Conservation (phyloP, 2,113 vertebrate species). For the Tilapia sparmanii region DNA sequence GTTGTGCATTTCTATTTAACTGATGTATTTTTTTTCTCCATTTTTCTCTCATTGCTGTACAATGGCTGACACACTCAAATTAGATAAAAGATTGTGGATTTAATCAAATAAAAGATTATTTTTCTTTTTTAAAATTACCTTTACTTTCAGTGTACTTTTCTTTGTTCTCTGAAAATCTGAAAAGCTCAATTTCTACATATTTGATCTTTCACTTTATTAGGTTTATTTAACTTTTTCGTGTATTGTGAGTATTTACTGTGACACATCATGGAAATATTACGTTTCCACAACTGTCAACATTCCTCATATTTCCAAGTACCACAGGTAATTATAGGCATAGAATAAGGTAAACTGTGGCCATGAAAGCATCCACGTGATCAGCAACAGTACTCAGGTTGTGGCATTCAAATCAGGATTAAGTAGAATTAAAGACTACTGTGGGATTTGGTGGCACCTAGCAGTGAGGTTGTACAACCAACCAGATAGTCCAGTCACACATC, state of each 20-base stretch:
- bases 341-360: not conserved
- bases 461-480: not conserved
- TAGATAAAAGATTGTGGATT: rapidly evolving
- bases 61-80: not conserved
- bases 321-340: not conserved
- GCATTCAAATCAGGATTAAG: not conserved
- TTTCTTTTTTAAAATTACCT: not conserved
- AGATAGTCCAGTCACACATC: not conserved
- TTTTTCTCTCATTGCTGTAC: not conserved
- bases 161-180: not conserved
- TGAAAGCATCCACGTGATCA: not conserved
- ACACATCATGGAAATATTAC: not conserved
- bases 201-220: not conserved
- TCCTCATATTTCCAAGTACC: not conserved
- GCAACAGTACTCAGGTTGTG: not conserved
- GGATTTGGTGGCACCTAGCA: not conserved
- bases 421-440: not conserved
- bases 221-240: not conserved
- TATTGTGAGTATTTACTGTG: not conserved
- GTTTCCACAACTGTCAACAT: not conserved
- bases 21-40: rapidly evolving
- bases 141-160: not conserved
- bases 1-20: not conserved
- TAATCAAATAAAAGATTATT: not conserved
- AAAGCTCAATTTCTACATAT: not conserved